Conservation (phyloP, 2,888 invertebrate genomes). For the Callosobruchus maculatus region DNA sequence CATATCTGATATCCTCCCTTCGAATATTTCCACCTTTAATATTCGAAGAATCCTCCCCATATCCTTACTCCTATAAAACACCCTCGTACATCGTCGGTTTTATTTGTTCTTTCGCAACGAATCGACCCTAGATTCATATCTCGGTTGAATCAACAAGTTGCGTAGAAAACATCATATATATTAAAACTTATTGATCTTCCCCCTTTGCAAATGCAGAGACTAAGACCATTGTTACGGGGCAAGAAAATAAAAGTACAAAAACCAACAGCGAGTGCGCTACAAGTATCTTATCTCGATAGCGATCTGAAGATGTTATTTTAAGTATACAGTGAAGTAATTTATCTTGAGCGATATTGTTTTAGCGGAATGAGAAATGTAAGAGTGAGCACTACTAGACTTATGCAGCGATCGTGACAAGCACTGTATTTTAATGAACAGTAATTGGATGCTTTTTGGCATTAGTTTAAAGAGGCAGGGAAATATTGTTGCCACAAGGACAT, state of each 20-base stretch:
- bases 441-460: no score
- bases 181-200: slow-evolving; percentile 26
- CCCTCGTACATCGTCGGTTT: not conserved
- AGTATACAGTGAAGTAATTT: not conserved
- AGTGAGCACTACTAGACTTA: not conserved
- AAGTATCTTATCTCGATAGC: not conserved
- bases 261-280: not conserved
- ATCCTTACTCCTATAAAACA: no score
- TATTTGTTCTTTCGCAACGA: not conserved
- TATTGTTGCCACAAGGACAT: no score
- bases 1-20: no score
- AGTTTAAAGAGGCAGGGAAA: no score
- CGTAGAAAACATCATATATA: slow-evolving; percentile 26
- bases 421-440: not conserved
- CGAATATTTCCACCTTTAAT: no score
- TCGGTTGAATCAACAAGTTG: slow-evolving; percentile 25
- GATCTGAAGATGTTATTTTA: not conserved
- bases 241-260: not conserved
- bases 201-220: slow-evolving; percentile 3
- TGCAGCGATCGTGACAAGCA: not conserved
- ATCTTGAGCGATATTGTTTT: not conserved
- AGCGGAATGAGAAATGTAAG: not conserved
- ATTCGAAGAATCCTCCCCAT: no score
- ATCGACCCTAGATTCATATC: slow-evolving; percentile 16
- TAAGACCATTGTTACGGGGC: not conserved